Evolutionary conservation across 2,888 invertebrate species (phyloP).

Genomic region (Rotaria socialis): DNA sequence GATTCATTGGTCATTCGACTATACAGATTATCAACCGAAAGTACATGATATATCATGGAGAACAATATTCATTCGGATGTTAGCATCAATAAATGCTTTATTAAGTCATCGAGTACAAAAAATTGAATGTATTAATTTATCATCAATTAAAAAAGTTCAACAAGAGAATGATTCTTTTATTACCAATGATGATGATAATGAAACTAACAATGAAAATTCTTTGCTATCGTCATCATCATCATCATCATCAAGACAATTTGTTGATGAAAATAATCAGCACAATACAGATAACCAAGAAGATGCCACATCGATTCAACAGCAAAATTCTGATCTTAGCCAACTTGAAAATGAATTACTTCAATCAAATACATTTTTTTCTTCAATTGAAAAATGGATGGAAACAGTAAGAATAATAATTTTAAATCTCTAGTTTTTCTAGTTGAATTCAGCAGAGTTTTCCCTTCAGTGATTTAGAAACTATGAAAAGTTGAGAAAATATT

Average conservation of each 20-base stretch:
- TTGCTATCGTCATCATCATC: not conserved
- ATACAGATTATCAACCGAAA: not conserved
- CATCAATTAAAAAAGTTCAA: not conserved
- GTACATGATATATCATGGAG: not conserved
- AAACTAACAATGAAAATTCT: not conserved
- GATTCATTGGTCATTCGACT: not conserved
- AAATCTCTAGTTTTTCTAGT: too few relatives aligned
- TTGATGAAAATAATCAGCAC: not conserved
- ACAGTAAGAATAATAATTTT: not conserved
- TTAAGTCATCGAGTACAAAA: not conserved
- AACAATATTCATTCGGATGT: not conserved
- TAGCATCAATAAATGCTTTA: conserved; percentile 6
- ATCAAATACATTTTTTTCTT: not conserved
- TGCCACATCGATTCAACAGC: not conserved
- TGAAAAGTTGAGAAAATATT: too few relatives aligned
- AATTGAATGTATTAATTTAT: not conserved
- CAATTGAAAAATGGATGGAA: conserved; percentile 4
- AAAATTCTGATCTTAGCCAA: not conserved
- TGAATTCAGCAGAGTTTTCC: too few relatives aligned
- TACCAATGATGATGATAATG: not conserved
- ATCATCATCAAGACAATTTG: not conserved
- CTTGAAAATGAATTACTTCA: conserved; percentile 24
- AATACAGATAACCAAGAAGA: not conserved
- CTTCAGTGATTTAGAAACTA: too few relatives aligned
- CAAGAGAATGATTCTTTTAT: not conserved